Conservation (phyloP, 2,113 vertebrate species). For the human (Homo sapiens) region DNA sequence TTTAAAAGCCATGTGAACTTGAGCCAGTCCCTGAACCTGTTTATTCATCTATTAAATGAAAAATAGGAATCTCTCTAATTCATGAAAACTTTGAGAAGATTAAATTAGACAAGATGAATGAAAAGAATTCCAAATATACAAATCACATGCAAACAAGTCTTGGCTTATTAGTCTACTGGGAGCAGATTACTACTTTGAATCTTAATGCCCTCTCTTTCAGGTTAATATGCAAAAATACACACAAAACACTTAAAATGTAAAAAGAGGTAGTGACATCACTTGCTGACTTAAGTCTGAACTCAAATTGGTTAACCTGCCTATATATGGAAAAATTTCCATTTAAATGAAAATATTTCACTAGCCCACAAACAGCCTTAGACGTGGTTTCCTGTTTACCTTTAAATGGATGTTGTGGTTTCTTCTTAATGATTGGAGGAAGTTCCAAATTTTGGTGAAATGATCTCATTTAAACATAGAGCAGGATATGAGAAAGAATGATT, state of each 20-base stretch:
- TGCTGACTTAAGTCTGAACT: constrained; percentile 1
- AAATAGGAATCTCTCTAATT: background rate
- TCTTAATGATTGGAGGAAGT: constrained; percentile 50
- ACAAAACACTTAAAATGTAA: background rate
- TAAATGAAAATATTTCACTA: background rate
- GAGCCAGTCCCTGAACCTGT: background rate
- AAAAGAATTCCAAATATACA: background rate
- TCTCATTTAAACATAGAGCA: constrained; percentile 65
- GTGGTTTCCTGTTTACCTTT: constrained; percentile 69
- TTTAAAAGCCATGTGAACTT: background rate
- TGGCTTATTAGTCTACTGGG: no score
- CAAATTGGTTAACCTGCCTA: background rate
- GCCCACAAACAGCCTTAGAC: background rate
- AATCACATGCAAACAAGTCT: background rate
- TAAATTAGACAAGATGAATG: background rate
- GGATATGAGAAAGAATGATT: constrained; percentile 57
- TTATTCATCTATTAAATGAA: background rate
- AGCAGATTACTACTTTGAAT: background rate
- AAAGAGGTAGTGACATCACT: background rate
- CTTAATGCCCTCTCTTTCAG: background rate
- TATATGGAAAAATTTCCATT: background rate
- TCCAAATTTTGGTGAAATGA: constrained; percentile 40
- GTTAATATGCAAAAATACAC: background rate
- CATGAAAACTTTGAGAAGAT: background rate
- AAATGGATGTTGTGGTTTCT: constrained; percentile 54